Evolutionary conservation across 2,888 invertebrate genomes (phyloP), one percentile per base, ranked within the genome.

Genomic region (Zaprionus bogoriensis): DNA sequence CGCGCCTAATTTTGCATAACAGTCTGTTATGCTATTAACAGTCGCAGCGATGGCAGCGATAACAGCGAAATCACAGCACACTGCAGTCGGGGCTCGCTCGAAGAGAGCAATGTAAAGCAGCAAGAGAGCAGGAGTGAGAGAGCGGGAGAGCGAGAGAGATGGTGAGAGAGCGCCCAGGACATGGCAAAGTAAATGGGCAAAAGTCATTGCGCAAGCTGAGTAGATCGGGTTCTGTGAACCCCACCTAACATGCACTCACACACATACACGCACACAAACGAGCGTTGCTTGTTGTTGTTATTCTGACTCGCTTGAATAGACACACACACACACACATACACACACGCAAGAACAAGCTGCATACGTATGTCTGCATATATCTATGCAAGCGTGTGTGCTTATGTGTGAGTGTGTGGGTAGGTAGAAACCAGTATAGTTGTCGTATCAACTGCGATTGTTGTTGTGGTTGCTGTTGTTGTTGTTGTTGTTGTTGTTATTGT

Each of bases 161-260:
- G 14, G 10, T 6, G 27, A 42, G 39, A 12, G 52, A 19, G 47
- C 32, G 60, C 48, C n/a, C 74, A 74, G 71, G 74, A 67, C 63
- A 67, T 58, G 47, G 48, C 42, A 63, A 38, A 46, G 47, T 70
- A 22, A 45, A 69, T 66, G 47, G 22, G 50, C 59, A 58, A 55
- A 64, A 57, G 57, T 57, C 65, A 82, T 74, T 71, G 77, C 71
- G 68, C 77, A 67, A 70, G 67, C 60, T 52, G 36, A 27, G 44
- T 30, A 55, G 70, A 58, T 62, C 59, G 74, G 65, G 77, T 74
- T 74, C 74, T 74, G 73, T 74, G 74, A 74, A 74, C 74, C 77
- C 74, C 74, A 77, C 74, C 77, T 77, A 61, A 47, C 48, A 69
- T 59, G 63, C 52, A 28, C 19, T 54, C 47, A 45, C 52, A 44